Base-by-base conservation (phyloP, 2,797 vertebrate genomes). In the Sebastes oblongus region DNA sequence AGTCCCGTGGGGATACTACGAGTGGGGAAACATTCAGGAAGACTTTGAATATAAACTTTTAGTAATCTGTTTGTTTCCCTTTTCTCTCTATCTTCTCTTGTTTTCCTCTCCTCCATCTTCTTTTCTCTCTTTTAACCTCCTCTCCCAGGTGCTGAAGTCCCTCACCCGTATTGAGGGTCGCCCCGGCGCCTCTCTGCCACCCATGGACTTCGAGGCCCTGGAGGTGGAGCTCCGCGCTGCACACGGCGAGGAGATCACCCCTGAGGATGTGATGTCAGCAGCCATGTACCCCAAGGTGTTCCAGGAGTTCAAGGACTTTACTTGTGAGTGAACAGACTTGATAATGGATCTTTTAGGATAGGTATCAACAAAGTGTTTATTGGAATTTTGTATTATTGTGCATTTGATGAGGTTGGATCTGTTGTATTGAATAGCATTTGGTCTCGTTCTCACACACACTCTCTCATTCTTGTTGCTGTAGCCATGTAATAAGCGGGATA, bases 261-360 rank as follows among this genome's bases (percentile, higher is more conserved):
- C 97, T 0, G 97, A 99, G 85, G 98, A 99, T 0, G 95, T 99
- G 81, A 96, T 99, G 88, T 98, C 98, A 0, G 97, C 98, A 0
- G 97, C 98, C 66, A 98, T 98, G 96, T 98, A 98, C 86, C 97
- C 98, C 1, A 97, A 98, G 11, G 98, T 98, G 14, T 99, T 97
- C 90, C 94, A 97, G 42, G 97, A 97, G 73, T 98, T 95, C 88
- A 97, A 97, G 77, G 95, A 97, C 0, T 99, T 99, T 76, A 96
- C 95, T 0, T 67, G 93, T 94, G 59, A 89, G 92, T 73, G 4
- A 6, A 25, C 25, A 3, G 1, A 55, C 2, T 14, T n/a, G 6
- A 60, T n/a, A 27, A 2, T 9, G 32, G 6, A n/a, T 42, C 5
- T 42, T 42, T 42, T 27, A 55, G 12, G 60, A 32, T 7, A 16